Percentiles rank a stretch among this genome's conserved stretches.
phyloP scores from a whole-genome alignment of 2,113 vertebrate genomes.

The Mionectes macconnelli region DNA sequence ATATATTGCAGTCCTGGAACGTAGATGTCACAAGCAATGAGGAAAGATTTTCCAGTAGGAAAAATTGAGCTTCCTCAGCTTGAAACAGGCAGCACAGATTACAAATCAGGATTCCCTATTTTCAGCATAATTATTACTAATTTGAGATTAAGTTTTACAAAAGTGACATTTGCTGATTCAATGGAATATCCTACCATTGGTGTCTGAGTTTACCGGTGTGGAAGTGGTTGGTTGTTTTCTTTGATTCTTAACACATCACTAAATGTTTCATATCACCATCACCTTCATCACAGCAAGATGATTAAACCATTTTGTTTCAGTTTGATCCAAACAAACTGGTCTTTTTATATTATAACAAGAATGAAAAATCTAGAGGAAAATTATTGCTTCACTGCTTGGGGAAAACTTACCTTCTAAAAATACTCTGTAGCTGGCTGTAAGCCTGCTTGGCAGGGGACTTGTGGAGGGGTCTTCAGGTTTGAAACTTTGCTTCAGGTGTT shows the following conservation, averaged over 20 bases:
- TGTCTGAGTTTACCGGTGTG: neutral
- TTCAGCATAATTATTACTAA: neutral
- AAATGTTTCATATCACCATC: neutral
- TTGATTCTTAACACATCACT: neutral
- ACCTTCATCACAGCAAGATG: neutral
- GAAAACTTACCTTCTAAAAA: slow-evolving; percentile 2
- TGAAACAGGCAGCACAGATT: neutral
- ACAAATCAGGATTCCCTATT: neutral
- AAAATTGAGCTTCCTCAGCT: neutral
- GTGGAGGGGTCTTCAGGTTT: neutral
- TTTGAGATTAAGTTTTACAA: neutral
- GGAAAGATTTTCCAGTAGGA: neutral
- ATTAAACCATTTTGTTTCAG: neutral
- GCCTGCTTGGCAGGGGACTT: neutral
- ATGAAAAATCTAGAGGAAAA: neutral
- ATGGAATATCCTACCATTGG: neutral
- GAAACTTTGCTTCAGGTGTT: neutral
- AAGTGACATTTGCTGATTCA: neutral
- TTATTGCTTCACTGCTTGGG: neutral
- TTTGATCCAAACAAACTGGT: neutral
- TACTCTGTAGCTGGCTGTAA: neutral
- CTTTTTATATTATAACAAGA: neutral
- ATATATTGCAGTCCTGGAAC: neutral
- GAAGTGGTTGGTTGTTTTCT: neutral
- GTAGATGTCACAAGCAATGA: neutral